Evolutionary conservation across 2,888 invertebrate genomes (phyloP).

Genomic region (Oxystoma pomonae): DNA sequence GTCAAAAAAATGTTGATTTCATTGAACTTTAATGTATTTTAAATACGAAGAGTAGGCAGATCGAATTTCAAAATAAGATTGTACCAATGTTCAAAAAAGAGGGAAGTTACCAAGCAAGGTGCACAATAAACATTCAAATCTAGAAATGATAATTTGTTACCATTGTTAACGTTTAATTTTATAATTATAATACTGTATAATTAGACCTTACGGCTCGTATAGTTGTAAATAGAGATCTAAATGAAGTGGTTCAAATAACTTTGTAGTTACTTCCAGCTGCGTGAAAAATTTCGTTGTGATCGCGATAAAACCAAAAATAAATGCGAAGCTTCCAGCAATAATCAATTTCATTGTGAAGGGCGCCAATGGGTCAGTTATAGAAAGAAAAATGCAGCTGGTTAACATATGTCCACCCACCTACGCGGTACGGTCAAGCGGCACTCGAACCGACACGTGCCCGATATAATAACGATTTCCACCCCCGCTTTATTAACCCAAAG

Average conservation of each 20-base stretch:
- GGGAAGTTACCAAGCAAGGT: too few species aligned
- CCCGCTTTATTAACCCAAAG: conserved; percentile 38
- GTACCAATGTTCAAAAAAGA: too few species aligned
- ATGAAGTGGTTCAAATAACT: neutral
- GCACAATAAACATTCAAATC: too few species aligned
- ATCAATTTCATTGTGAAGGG: neutral
- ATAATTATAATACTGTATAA: too few species aligned
- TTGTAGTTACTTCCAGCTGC: neutral
- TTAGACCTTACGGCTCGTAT: neutral
- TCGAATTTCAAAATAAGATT: too few species aligned
- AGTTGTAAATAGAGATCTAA: neutral
- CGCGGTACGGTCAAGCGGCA: conserved; percentile 42
- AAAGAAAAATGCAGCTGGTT: conserved; percentile 41
- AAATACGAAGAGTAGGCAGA: too few species aligned
- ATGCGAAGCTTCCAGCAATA: neutral
- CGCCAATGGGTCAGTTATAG: neutral
- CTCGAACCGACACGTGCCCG: conserved; percentile 33
- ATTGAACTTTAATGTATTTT: too few species aligned
- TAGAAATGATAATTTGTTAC: too few species aligned
- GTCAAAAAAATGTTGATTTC: too few species aligned
- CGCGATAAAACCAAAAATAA: neutral
- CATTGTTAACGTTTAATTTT: too few species aligned
- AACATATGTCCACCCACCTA: conserved; percentile 42
- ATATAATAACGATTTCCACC: conserved; percentile 37
- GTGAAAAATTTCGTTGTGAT: neutral